phyloP scores from a whole-genome alignment of 1,140 invertebrate genomes.

The Sarcophaga peregrina region DNA sequence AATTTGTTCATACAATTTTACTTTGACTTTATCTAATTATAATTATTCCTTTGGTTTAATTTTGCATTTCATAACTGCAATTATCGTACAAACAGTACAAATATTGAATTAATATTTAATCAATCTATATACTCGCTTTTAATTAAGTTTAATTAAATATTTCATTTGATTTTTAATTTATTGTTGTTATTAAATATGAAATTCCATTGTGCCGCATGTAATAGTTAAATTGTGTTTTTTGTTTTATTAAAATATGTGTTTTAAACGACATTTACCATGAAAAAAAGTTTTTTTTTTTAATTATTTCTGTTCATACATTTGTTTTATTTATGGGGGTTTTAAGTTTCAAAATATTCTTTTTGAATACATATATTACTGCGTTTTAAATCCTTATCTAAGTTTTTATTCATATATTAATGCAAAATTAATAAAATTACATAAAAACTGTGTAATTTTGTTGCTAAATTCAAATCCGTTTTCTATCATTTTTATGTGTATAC shows the following conservation, averaged over 20 bases:
- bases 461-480: too few relatives aligned
- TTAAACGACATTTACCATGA: slow-evolving; percentile 15
- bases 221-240: background rate
- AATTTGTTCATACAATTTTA: background rate
- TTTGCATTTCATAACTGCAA: background rate
- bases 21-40: background rate
- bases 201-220: slow-evolving; percentile 21
- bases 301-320: background rate
- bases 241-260: background rate
- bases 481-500: too few relatives aligned
- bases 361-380: too few relatives aligned
- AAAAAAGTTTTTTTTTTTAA: background rate
- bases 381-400: too few relatives aligned
- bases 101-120: background rate
- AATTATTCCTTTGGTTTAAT: background rate
- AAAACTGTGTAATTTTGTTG: too few relatives aligned
- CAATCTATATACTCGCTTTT: background rate
- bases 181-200: slow-evolving; percentile 17
- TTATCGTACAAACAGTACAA: background rate
- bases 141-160: background rate
- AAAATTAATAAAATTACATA: too few relatives aligned
- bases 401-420: too few relatives aligned
- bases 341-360: too few relatives aligned
- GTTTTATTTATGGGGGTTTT: background rate
- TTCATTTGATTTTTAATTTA: slow-evolving; percentile 1